Percentiles rank a stretch among this genome's conserved stretches.
Evolutionary conservation across 2,797 vertebrate genomes (phyloP).

Genomic region (Euphonia xanthogaster): DNA sequence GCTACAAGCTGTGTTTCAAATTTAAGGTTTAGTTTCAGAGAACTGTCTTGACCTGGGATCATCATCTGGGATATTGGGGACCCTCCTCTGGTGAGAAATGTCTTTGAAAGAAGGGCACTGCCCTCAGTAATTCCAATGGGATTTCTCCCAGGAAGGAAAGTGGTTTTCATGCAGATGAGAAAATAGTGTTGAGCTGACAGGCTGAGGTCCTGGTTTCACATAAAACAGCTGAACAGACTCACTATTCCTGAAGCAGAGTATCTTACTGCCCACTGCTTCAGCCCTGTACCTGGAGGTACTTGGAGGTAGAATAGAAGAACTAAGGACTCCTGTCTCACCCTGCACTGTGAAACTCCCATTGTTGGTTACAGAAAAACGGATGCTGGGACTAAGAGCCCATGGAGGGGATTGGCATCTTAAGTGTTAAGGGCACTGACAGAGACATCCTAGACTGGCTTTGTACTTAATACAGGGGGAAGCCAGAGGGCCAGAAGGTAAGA

Average conservation of each 20-base stretch:
- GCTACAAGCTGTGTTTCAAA: background rate
- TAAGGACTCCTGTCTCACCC: background rate
- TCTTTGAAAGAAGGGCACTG: background rate
- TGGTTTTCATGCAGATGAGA: background rate
- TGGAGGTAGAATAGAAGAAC: background rate
- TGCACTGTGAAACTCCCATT: background rate
- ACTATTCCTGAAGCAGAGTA: background rate
- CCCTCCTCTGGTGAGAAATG: background rate
- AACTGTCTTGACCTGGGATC: background rate
- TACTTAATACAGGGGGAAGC: background rate
- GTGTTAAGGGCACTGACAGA: background rate
- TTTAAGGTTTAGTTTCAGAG: background rate
- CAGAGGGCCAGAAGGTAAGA: background rate
- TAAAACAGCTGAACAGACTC: background rate
- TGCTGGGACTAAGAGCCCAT: background rate
- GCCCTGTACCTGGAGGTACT: background rate
- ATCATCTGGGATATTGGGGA: background rate
- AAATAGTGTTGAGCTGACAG: background rate
- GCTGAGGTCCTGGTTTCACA: background rate
- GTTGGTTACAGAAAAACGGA: background rate
- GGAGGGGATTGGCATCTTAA: background rate
- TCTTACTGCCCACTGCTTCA: background rate
- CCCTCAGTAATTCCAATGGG: background rate
- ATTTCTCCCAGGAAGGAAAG: background rate
- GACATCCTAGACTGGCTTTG: background rate